phyloP scores from a whole-genome alignment of 2,888 invertebrate species.

The Andrena dorsata region DNA sequence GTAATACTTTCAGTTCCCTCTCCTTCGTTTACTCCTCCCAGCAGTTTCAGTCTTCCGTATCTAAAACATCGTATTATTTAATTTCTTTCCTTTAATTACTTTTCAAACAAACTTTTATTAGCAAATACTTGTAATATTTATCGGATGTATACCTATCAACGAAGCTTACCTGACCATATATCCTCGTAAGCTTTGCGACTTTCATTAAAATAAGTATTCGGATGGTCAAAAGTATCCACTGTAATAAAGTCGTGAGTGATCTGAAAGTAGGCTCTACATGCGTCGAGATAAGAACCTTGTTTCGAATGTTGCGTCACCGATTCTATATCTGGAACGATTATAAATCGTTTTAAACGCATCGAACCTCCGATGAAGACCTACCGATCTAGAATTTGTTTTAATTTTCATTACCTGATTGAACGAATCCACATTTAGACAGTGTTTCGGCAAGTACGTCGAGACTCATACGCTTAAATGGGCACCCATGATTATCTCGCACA shows the following conservation, averaged over 20 bases:
- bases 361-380: background rate
- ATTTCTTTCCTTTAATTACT: background rate
- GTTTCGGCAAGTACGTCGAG: constrained; percentile 89
- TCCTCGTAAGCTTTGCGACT: constrained; percentile 57
- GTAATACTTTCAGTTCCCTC: background rate
- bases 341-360: background rate
- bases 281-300: constrained; percentile 93
- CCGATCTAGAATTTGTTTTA: too few relatives aligned
- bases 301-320: constrained; percentile 90
- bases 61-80: constrained; percentile 7
- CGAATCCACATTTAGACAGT: constrained; percentile 89
- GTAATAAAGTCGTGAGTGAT: constrained; percentile 88
- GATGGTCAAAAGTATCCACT: constrained; percentile 92
- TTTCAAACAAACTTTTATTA: background rate
- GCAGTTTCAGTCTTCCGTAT: constrained; percentile 7
- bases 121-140: background rate
- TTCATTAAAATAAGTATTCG: constrained; percentile 95
- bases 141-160: background rate
- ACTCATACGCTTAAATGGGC: constrained; percentile 95
- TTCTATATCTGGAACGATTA: constrained; percentile 87
- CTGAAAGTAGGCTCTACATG: constrained; percentile 95
- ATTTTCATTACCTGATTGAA: constrained; percentile 86
- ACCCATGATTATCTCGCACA: constrained; percentile 95
- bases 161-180: constrained; percentile 14
- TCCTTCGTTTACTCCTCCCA: too few relatives aligned